Base-by-base conservation (phyloP, 2,888 invertebrate species). In the Serrognathus titanus region DNA sequence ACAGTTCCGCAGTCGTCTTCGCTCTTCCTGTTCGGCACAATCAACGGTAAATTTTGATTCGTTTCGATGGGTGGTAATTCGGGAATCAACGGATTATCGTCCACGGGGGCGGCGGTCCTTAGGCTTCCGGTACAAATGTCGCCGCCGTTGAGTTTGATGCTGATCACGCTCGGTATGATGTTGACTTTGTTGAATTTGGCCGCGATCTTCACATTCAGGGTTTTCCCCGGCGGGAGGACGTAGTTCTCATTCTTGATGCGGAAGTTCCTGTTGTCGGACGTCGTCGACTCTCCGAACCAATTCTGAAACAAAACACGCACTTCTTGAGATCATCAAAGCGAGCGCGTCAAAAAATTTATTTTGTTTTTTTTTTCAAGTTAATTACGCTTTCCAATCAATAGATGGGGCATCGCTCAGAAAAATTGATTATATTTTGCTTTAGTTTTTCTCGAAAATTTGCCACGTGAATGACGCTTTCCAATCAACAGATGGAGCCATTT, bases 91-190 rank as follows among this genome's bases (percentile, higher is more conserved):
- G 24, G 24, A 3, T 3, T 31, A 1, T 6, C 24, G 24, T 31
- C 10, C 24, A 1, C 2, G 16, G 45, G 0, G 45, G 45, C 10
- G 12, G 16, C 24, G 12, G 10, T 48, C 37, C 10, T 37, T 20
- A 7, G 16, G 10, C 5, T 6, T 1, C 9, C 39, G 49, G 80
- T 78, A 65, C 85, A 84, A 24, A 85, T 83, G 55, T 82, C 80
- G 51, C 81, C 75, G 0, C 85, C 85, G 55, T 86, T 86, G 10
- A 85, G 71, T 45, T 80, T 66, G 35, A 86, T 82, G 1, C 75
- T 77, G 46, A 71, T 72, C 0, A 86, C 69, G 45, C 75, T 79
- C 0, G 86, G 86, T 0, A 80, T 72, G 16, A 76, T 76, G 47
- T 74, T 77, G 1, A 77, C 66, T 1, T 78, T 73, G 64, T 82